phyloP scores from a whole-genome alignment of 2,113 vertebrate species.

The Pedionomus torquatus region DNA sequence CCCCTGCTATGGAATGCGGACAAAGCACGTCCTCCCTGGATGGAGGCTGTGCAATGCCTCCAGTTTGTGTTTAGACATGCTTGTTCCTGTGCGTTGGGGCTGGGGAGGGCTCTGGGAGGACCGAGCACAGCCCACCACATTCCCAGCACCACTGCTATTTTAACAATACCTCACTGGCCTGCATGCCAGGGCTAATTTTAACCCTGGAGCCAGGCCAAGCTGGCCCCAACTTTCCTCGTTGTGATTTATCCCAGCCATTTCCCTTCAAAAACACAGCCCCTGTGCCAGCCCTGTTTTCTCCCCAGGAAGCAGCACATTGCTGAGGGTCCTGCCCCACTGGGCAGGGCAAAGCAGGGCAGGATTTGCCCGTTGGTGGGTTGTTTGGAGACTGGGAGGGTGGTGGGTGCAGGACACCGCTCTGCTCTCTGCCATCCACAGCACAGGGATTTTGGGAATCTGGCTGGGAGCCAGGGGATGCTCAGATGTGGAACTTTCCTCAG shows the following conservation, averaged over 20 bases:
- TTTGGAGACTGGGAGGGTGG: not conserved
- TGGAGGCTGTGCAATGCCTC: rapidly evolving
- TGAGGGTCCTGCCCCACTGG: not conserved
- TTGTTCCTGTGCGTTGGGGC: not conserved
- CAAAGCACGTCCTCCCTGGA: not conserved
- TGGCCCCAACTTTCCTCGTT: slow-evolving; percentile 7
- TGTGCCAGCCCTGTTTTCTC: not conserved
- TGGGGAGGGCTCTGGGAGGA: not conserved
- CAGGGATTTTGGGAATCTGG: not conserved
- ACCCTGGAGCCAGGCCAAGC: slow-evolving; percentile 23
- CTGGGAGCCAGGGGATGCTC: not conserved
- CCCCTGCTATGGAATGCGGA: not conserved
- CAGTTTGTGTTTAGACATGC: rapidly evolving
- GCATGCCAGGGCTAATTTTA: slow-evolving; percentile 44
- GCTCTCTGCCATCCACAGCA: not conserved
- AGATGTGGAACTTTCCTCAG: not conserved
- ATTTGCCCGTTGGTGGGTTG: not conserved
- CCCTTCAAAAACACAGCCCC: slow-evolving; percentile 47
- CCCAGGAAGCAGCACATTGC: not conserved
- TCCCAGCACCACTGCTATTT: slow-evolving; percentile 14
- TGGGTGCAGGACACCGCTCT: not conserved
- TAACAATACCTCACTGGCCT: not conserved
- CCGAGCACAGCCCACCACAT: not conserved
- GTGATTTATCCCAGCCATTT: slow-evolving; percentile 53
- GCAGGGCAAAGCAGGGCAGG: not conserved